Conservation (phyloP, 35 echinoderm and acorn worm genomes). For the Lytechinus variegatus region DNA sequence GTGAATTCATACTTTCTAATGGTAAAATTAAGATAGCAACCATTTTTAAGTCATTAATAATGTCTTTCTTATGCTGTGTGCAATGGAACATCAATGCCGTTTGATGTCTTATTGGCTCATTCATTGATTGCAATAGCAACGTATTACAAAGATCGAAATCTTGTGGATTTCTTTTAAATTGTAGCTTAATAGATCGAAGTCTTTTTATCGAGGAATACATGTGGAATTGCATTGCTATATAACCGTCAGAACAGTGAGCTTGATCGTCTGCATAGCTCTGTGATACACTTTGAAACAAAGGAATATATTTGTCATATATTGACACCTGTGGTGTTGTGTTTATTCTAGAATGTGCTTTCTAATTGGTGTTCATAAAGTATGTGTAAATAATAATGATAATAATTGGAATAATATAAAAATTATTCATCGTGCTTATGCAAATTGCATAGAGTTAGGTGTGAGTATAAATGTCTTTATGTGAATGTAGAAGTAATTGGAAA, state of each 20-base stretch:
- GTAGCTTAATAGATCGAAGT: background rate
- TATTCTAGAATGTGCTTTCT: background rate
- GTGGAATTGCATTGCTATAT: background rate
- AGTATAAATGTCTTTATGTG: background rate
- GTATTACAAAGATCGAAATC: background rate
- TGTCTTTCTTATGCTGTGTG: background rate
- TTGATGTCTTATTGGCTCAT: background rate
- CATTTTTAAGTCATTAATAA: background rate
- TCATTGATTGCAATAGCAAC: background rate
- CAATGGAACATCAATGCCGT: background rate
- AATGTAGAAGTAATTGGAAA: background rate
- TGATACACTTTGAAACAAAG: background rate
- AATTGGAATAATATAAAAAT: too few species aligned
- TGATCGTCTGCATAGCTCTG: background rate
- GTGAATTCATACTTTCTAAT: too few species aligned
- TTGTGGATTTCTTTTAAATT: background rate
- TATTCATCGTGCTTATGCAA: background rate
- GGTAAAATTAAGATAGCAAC: too few species aligned
- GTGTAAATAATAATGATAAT: too few species aligned
- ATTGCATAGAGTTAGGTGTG: background rate
- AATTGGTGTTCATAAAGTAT: too few species aligned
- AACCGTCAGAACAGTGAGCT: background rate
- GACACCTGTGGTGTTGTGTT: background rate
- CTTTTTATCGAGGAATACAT: background rate
- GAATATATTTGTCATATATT: background rate